Percentiles rank a stretch among this genome's conserved stretches.
These are phyloP conservation scores for Cyanistes caeruleus DNA, from an alignment of 2,113 vertebrate species.

Conservation along the genomic window DNA sequence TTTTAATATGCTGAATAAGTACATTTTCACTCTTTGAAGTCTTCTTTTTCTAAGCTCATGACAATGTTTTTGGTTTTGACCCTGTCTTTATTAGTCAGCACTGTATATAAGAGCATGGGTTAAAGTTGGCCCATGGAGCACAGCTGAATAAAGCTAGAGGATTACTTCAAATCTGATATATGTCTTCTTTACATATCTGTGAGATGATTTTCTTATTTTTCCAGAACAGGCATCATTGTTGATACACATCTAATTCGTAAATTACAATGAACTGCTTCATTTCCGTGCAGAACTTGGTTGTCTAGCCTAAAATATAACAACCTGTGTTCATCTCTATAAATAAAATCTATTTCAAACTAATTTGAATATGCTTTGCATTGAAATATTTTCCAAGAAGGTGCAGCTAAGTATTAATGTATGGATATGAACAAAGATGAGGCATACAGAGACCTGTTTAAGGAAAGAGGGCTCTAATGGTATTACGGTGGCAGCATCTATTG, in stretches of 20 bases:
- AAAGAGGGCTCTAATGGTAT: not conserved
- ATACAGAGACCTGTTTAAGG: not conserved
- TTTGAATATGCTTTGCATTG: not conserved
- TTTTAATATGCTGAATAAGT: not conserved
- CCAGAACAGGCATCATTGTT: not conserved
- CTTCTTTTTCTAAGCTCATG: not conserved
- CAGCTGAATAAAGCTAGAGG: not conserved
- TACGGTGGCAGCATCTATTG: accelerated
- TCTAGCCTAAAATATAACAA: not conserved
- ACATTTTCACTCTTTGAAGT: not conserved
- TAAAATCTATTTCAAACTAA: not conserved
- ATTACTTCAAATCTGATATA: not conserved
- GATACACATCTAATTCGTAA: not conserved
- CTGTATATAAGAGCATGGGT: not conserved
- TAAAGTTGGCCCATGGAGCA: not conserved
- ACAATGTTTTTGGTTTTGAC: not conserved
- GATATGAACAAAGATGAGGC: not conserved
- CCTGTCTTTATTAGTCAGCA: not conserved
- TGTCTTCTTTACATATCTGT: not conserved
- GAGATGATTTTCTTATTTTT: not conserved
- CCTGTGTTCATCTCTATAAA: not conserved
- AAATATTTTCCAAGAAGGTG: not conserved
- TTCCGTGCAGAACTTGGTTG: not conserved
- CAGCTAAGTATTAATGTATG: not conserved
- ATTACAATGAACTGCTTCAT: not conserved